These are phyloP conservation scores for Norana najaformis DNA, from an alignment of 2,888 invertebrate species.

Conservation along the genomic window DNA sequence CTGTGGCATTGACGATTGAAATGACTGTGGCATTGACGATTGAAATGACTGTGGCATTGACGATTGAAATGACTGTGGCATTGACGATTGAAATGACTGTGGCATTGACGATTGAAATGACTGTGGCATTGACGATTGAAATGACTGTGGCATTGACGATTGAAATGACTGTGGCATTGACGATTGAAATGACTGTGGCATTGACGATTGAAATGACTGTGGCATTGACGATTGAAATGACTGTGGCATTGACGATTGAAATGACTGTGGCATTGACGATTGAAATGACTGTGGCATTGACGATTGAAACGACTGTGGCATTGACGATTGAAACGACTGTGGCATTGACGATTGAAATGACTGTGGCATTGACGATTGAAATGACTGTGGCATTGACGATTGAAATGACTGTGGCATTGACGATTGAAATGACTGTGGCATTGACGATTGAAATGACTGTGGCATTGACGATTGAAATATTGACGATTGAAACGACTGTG, in stretches of 20 bases:
- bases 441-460: background rate
- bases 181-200: too few species aligned
- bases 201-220: background rate
- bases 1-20: background rate
- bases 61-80: background rate
- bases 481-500: too few species aligned
- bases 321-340: too few species aligned
- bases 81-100: too few species aligned
- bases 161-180: conserved; percentile 21
- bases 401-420: conserved; percentile 21
- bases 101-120: background rate
- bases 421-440: too few species aligned
- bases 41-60: background rate
- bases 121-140: conserved; percentile 36
- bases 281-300: background rate
- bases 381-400: background rate
- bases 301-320: background rate
- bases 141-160: background rate
- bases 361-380: conserved; percentile 36
- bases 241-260: background rate
- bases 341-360: background rate
- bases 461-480: too few species aligned
- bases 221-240: too few species aligned
- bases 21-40: conserved; percentile 32
- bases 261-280: conserved; percentile 32